These are phyloP conservation scores for Aricia artaxerxes DNA, from an alignment of 2,888 invertebrate species.

Conservation along the genomic window DNA sequence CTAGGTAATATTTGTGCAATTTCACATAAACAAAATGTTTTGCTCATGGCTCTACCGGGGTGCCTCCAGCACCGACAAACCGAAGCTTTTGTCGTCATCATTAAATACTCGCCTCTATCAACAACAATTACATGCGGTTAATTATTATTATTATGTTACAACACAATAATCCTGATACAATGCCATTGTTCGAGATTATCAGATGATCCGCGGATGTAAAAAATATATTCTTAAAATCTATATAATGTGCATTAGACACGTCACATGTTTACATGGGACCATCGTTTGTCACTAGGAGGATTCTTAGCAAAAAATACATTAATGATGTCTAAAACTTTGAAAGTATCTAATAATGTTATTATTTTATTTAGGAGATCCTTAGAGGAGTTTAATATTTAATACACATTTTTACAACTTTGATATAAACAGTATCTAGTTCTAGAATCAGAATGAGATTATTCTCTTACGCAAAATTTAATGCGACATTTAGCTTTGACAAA, in stretches of 20 bases:
- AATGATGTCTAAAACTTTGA: not conserved
- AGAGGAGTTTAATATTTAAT: not conserved
- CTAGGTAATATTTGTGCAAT: not conserved
- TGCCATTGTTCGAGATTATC: constrained; percentile 22
- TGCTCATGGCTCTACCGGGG: constrained; percentile 8
- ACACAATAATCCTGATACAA: constrained; percentile 16
- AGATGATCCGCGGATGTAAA: not conserved
- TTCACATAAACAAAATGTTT: not conserved
- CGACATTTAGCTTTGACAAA: constrained; percentile 16
- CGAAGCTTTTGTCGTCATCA: constrained; percentile 16
- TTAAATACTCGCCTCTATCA: constrained; percentile 11
- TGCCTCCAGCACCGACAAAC: not conserved
- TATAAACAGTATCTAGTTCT: not conserved
- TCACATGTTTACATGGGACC: not conserved
- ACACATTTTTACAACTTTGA: not conserved
- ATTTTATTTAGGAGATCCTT: too few relatives aligned
- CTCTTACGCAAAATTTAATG: not conserved
- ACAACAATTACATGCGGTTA: constrained; percentile 17
- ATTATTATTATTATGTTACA: constrained; percentile 22
- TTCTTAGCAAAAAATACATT: not conserved
- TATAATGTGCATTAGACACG: not conserved
- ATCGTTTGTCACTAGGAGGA: not conserved
- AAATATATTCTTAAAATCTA: constrained; percentile 1
- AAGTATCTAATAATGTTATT: not conserved
- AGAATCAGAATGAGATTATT: not conserved